phyloP scores from a whole-genome alignment of 2,113 vertebrate genomes.

The Trematocara variabile region DNA sequence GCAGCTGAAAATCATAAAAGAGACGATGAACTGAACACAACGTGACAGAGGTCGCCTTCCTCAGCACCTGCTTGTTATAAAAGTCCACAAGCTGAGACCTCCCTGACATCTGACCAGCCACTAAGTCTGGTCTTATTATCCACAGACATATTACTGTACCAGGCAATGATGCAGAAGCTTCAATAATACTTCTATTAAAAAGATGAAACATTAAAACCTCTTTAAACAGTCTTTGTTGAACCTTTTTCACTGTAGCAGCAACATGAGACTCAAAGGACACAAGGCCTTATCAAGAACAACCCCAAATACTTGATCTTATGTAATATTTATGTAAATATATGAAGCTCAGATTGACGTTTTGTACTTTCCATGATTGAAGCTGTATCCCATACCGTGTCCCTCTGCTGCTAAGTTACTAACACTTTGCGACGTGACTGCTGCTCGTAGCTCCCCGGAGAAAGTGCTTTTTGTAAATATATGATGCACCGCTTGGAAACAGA shows the following conservation, averaged over 20 bases:
- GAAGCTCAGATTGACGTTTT: background rate
- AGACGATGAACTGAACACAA: background rate
- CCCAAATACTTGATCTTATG: background rate
- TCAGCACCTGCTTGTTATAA: background rate
- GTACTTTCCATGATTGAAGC: background rate
- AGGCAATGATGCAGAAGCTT: background rate
- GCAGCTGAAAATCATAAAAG: background rate
- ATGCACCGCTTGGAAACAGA: background rate
- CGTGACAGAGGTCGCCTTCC: background rate
- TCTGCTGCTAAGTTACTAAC: background rate
- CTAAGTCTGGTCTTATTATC: background rate
- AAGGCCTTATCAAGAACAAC: background rate
- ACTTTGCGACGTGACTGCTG: background rate
- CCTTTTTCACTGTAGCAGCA: background rate
- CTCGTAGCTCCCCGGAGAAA: background rate
- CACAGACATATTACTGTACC: accelerated
- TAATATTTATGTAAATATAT: background rate
- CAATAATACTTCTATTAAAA: background rate
- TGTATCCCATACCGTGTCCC: background rate
- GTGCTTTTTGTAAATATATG: background rate
- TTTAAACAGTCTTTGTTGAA: background rate
- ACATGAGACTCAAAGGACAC: background rate
- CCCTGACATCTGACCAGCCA: background rate
- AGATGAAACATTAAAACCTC: background rate
- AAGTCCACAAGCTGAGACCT: background rate